Evolutionary conservation across 1,140 invertebrate genomes (phyloP).

Genomic region (Drosophila mauritiana): DNA sequence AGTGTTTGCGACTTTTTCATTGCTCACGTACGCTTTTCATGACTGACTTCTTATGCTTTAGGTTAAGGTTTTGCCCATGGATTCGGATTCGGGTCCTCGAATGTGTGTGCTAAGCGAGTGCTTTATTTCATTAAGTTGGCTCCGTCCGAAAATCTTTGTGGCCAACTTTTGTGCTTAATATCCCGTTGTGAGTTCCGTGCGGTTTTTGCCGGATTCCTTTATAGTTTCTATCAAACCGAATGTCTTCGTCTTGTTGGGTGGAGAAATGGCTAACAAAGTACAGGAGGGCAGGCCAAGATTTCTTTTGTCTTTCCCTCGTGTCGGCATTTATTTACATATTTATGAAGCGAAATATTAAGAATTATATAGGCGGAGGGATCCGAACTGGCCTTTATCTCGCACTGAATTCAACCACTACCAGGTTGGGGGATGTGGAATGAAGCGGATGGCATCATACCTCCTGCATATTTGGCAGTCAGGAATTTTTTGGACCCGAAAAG

Average conservation of each 20-base stretch:
- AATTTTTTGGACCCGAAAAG: slow-evolving; percentile 44
- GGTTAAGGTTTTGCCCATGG: slow-evolving; percentile 50
- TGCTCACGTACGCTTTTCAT: slow-evolving; percentile 81
- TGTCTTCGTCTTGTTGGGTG: slow-evolving; percentile 6
- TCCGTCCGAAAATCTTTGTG: slow-evolving; percentile 67
- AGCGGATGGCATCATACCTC: slow-evolving; percentile 39
- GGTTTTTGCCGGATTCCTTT: slow-evolving; percentile 68
- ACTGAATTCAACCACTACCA: slow-evolving; percentile 28
- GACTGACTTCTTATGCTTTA: slow-evolving; percentile 79
- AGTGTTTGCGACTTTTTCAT: slow-evolving; percentile 83
- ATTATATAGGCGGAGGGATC: slow-evolving; percentile 40
- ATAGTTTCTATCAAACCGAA: slow-evolving; percentile 58
- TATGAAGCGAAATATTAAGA: slow-evolving; percentile 68
- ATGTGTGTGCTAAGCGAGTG: slow-evolving; percentile 61
- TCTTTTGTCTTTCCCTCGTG: slow-evolving; percentile 33
- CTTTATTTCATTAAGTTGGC: slow-evolving; percentile 81
- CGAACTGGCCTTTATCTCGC: slow-evolving; percentile 25
- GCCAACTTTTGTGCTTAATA: slow-evolving; percentile 76
- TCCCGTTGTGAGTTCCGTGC: slow-evolving; percentile 72
- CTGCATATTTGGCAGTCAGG: slow-evolving; percentile 55
- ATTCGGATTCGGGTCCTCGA: slow-evolving; percentile 9
- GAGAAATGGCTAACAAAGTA: slow-evolving; percentile 31
- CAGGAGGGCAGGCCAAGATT: slow-evolving; percentile 33
- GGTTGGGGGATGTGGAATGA: background rate
- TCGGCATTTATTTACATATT: slow-evolving; percentile 74